Conservation (phyloP, 1,140 invertebrate genomes). For the Pinna nobilis region DNA sequence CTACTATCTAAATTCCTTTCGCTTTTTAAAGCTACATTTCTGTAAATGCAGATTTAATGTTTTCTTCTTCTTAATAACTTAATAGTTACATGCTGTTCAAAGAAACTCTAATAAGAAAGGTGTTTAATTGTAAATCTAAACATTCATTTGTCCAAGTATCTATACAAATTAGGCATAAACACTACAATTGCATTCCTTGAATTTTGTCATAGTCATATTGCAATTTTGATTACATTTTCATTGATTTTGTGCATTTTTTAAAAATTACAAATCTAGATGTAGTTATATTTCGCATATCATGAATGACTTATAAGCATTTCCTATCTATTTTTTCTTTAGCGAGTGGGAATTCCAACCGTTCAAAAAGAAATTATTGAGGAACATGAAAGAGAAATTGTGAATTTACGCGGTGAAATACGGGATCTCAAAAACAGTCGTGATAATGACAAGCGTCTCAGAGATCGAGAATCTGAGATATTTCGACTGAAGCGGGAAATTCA, state of each 20-base stretch:
- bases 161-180: background rate
- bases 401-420: conserved; percentile 7
- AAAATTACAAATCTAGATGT: background rate
- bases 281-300: background rate
- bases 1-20: too few species aligned
- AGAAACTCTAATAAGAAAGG: too few species aligned
- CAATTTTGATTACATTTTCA: background rate
- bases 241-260: background rate
- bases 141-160: background rate
- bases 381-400: conserved; percentile 11
- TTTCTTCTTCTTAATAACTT: too few species aligned
- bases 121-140: background rate
- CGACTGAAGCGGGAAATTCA: conserved; percentile 14
- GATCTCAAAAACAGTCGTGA: conserved; percentile 1
- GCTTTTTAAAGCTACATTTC: too few species aligned
- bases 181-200: background rate
- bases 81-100: background rate
- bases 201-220: background rate
- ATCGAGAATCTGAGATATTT: conserved; percentile 8
- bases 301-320: background rate
- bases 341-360: conserved; percentile 7
- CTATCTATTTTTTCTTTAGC: background rate
- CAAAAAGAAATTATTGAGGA: conserved; percentile 10
- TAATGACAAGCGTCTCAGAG: conserved; percentile 14
- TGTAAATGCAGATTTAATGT: too few species aligned